Evolutionary conservation across 1,140 invertebrate species (phyloP).

Genomic region (Drosophila orena): DNA sequence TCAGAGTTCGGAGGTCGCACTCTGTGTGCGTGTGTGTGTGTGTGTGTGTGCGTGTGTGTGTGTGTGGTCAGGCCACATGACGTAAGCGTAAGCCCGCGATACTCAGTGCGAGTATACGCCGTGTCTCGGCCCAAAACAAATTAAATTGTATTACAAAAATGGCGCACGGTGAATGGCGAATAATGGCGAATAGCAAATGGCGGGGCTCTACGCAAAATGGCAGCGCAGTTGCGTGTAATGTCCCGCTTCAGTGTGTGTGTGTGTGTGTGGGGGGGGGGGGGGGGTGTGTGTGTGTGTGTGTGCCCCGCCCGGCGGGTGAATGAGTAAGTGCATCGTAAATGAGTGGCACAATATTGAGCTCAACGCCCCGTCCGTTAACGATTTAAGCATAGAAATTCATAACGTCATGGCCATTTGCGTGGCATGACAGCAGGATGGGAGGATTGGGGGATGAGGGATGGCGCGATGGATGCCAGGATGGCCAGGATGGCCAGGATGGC

Average conservation of each 20-base stretch:
- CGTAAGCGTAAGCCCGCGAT: constrained; percentile 67
- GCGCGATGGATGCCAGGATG: background rate
- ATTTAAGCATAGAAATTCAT: constrained; percentile 21
- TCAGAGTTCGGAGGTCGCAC: constrained; percentile 1
- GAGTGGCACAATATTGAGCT: constrained; percentile 27
- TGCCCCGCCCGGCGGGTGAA: constrained; percentile 8
- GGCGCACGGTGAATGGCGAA: constrained; percentile 20
- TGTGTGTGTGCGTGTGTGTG: constrained; percentile 6
- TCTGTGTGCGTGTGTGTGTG: constrained; percentile 5
- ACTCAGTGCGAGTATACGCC: constrained; percentile 50
- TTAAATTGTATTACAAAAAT: constrained; percentile 68
- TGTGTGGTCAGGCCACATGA: constrained; percentile 48
- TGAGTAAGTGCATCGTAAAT: constrained; percentile 47
- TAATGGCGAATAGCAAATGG: constrained; percentile 12
- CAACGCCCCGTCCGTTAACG: constrained; percentile 6
- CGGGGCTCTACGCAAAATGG: constrained; percentile 25
- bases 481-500: background rate
- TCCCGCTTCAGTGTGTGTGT: background rate
- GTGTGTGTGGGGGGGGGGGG: too few relatives aligned
- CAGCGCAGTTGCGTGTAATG: constrained; percentile 59
- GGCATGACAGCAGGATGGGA: background rate
- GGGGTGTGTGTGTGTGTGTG: background rate
- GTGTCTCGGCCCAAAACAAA: constrained; percentile 50
- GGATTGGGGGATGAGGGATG: background rate
- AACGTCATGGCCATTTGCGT: constrained; percentile 21